Evolutionary conservation across 2,888 invertebrate species (phyloP).

Genomic region (Neria commutata): DNA sequence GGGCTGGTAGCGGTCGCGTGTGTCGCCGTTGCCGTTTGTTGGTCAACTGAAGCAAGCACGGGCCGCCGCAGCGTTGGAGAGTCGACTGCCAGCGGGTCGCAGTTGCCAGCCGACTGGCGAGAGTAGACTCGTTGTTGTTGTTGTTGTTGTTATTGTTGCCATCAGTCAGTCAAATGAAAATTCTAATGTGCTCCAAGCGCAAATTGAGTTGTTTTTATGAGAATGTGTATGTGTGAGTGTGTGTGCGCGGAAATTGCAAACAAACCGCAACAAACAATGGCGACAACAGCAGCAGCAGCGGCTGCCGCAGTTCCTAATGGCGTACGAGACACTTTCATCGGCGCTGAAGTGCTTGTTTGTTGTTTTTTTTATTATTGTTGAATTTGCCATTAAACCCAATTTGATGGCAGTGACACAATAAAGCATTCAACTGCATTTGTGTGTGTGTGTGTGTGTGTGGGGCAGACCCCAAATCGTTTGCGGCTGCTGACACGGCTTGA

Average conservation of each 20-base stretch:
- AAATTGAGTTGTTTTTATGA: slow-evolving; percentile 1
- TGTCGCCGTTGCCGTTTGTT: slow-evolving; percentile 48
- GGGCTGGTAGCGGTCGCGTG: too few species aligned
- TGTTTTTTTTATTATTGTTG: slow-evolving; percentile 3
- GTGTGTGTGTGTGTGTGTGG: slow-evolving; percentile 2
- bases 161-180: not conserved
- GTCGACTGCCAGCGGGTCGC: not conserved
- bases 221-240: slow-evolving; percentile 8
- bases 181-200: slow-evolving; percentile 10
- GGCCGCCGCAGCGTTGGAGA: slow-evolving; percentile 31
- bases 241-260: slow-evolving; percentile 26
- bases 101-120: not conserved
- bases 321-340: slow-evolving; percentile 12
- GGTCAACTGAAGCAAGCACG: slow-evolving; percentile 56
- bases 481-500: too few species aligned
- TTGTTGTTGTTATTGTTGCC: too few species aligned
- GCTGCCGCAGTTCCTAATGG: not conserved
- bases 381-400: slow-evolving; percentile 44
- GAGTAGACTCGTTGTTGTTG: too few species aligned
- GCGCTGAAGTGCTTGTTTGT: not conserved
- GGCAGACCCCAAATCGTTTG: not conserved
- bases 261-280: slow-evolving; percentile 8
- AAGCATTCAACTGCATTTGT: slow-evolving; percentile 13
- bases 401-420: slow-evolving; percentile 54
- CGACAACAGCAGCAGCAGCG: slow-evolving; percentile 28